Evolutionary conservation across 2,797 vertebrate genomes (phyloP), one percentile per base, ranked within the genome.

Genomic region (Loriculus beryllinus): DNA sequence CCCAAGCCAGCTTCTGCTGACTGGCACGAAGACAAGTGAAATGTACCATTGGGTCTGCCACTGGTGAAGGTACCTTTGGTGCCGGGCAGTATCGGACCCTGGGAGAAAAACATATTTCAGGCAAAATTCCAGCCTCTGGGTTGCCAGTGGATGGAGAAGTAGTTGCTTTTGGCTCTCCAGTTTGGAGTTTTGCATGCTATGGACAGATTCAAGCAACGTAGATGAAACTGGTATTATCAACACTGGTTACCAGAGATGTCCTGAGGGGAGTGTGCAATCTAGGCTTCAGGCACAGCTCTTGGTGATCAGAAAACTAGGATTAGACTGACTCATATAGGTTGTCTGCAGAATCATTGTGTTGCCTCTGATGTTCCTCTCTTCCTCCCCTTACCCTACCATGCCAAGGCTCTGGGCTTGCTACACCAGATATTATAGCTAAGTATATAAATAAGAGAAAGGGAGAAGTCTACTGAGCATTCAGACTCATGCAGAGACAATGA

Each of bases 271-370:
- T 20, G n/a, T 52, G 45, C 35, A 59, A 14, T 4, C 10, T 57
- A 40, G 33, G n/a, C 47, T 57, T 6, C 43, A 35, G n/a, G 39
- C 22, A 35, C 63, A 54, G 19, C 22, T 42, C 12, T n/a, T 40
- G 28, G 28, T n/a, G 23, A 2, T 52, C 10, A 68, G 59, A 51
- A 47, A 47, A 60, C 7, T 33, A 40, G 54, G 31, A 18, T 26
- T 37, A 42, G 45, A 65, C 11, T 48, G 40, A n/a, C n/a, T 47
- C n/a, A 12, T 14, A 5, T 8, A 7, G 0, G 3, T 15, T 52
- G 39, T n/a, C 7, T 12, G 14, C 51, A 45, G 40, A 43, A 33
- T 52, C 20, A 42, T 59, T 12, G 14, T 52, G 48, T 25, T 13
- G 4, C 26, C 14, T 14, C 22, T 42, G 68, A 39, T 62, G 54